Conservation (phyloP, 2,888 invertebrate species). For the Salticus scenicus region DNA sequence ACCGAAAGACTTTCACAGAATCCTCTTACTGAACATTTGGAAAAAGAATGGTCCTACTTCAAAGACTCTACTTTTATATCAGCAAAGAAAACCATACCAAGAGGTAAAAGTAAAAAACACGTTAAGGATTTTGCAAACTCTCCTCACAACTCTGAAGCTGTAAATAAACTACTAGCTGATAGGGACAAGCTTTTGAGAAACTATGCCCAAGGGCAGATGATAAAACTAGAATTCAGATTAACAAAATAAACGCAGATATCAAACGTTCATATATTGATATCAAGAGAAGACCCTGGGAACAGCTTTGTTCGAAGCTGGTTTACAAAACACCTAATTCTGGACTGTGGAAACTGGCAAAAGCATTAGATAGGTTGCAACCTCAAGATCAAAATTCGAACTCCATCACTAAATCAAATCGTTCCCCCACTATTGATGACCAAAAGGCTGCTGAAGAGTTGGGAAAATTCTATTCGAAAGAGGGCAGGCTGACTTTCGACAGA, state of each 20-base stretch:
- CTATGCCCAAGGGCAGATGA: background rate
- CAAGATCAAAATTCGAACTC: background rate
- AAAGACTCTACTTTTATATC: conserved; percentile 16
- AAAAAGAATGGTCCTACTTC: background rate
- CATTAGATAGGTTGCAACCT: background rate
- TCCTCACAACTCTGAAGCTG: background rate
- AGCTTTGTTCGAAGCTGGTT: background rate
- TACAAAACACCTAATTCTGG: conserved; percentile 13
- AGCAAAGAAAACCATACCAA: background rate
- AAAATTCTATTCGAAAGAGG: background rate
- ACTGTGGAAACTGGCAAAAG: conserved; percentile 14
- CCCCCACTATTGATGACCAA: conserved; percentile 15
- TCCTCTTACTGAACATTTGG: conserved; percentile 4
- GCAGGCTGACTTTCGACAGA: conserved; percentile 8
- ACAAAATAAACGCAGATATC: conserved; percentile 23
- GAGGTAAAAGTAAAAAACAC: background rate
- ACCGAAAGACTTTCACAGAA: background rate
- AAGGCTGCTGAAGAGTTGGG: background rate
- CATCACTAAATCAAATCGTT: conserved; percentile 11
- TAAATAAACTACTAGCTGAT: background rate
- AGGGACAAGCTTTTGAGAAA: background rate
- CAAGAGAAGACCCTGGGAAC: background rate
- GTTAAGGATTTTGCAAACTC: background rate
- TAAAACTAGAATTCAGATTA: background rate
- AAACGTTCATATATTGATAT: background rate